phyloP scores from a whole-genome alignment of 2,113 vertebrate species.

The Bos indicus region DNA sequence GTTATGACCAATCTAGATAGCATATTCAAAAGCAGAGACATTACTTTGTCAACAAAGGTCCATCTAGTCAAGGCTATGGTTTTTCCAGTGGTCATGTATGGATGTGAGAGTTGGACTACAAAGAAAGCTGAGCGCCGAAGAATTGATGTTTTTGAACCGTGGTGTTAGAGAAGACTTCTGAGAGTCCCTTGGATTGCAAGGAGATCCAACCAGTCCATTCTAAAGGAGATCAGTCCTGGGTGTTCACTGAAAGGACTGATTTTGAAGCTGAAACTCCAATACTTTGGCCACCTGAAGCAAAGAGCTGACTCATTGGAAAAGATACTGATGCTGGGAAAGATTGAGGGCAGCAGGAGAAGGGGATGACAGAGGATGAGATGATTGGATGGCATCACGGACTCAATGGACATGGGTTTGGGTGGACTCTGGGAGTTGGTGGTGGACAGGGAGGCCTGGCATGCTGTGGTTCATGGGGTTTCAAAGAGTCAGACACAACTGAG shows the following conservation, averaged over 20 bases:
- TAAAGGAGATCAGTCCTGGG: not conserved
- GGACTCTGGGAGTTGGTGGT: not conserved
- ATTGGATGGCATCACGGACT: not conserved
- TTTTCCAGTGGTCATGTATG: not conserved
- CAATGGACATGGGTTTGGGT: not conserved
- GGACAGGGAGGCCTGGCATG: not conserved
- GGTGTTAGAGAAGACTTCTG: not conserved
- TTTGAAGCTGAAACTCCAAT: not conserved
- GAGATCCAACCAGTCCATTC: not conserved
- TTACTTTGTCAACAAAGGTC: not conserved
- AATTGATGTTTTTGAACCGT: not conserved
- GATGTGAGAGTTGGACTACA: not conserved
- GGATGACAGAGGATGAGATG: not conserved
- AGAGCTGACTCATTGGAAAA: not conserved
- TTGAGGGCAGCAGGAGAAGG: not conserved
- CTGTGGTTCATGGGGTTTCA: accelerated
- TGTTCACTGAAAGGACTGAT: not conserved
- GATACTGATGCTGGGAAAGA: not conserved
- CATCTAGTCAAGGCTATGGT: not conserved
- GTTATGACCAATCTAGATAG: not conserved
- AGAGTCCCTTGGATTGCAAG: not conserved
- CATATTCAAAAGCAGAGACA: not conserved
- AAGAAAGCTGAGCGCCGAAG: accelerated
- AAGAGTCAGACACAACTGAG: not conserved
- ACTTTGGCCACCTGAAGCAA: not conserved